Percentiles rank a stretch among this genome's conserved stretches.
These are phyloP conservation scores for Chiloscyllium plagiosum DNA, from an alignment of 2,113 vertebrate genomes.

Conservation along the genomic window DNA sequence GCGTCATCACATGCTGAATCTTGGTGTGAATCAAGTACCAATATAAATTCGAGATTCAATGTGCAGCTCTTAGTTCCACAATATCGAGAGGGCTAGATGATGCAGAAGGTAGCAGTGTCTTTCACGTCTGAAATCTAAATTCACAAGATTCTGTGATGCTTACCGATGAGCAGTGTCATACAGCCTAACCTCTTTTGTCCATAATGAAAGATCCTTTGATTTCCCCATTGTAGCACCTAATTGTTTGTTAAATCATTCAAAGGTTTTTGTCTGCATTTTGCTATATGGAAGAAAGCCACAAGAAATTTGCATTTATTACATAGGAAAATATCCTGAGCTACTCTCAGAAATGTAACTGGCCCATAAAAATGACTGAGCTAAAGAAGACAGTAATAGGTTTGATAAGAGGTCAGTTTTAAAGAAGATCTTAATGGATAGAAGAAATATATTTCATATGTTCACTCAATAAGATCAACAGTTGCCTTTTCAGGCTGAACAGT, in stretches of 20 bases:
- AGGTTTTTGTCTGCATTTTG: neutral
- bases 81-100: neutral
- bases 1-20: neutral
- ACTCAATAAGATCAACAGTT: neutral
- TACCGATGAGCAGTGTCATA: neutral
- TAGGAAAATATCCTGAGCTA: neutral
- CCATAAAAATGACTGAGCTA: neutral
- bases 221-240: neutral
- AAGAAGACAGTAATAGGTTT: neutral
- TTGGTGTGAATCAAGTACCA: neutral
- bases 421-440: neutral
- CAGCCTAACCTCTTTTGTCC: neutral
- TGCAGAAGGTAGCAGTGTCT: neutral
- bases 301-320: neutral
- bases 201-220: neutral
- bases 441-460: neutral
- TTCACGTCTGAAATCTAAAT: neutral
- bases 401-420: neutral
- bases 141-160: neutral
- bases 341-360: neutral
- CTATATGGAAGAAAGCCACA: neutral
- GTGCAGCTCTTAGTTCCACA: neutral
- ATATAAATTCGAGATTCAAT: neutral
- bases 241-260: neutral
- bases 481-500: neutral